Base-by-base conservation (phyloP, 2,888 invertebrate genomes). In the Therioaphis trifolii region DNA sequence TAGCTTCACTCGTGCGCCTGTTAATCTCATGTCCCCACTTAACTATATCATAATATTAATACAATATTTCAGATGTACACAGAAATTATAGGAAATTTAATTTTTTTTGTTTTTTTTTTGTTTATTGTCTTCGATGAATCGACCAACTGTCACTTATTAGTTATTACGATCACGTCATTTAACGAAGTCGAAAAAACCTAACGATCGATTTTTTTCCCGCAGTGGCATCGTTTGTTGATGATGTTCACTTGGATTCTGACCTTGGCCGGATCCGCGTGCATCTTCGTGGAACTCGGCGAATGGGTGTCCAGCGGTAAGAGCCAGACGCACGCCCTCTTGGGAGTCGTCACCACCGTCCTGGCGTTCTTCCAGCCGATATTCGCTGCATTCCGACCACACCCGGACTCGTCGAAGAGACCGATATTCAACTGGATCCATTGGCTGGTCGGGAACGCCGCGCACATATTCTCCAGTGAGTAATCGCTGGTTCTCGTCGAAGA, bases 401-500 rank as follows among this genome's bases (percentile, higher is more conserved):
- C 96, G 0, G 94, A 94, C 74, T 93, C 95, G 14, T 92, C 93
- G 21, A 92, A 92, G 87, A 91, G 97, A 79, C 92, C 94, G 0
- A 89, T 95, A 84, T 97, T 97, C 90, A 98, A 97, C 90, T 97
- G 97, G 96, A 89, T 91, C 2, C 97, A 98, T 89, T 96, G 96
- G 95, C 89, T 95, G 76, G 91, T 93, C 66, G 98, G 98, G 66
- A 97, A 97, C 89, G 89, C 92, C 0, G 95, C 96, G 0, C 96
- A 96, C 87, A 95, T 96, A 86, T 90, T 96, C 86, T 95, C 93
- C 88, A 94, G 96, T 96, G 89, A 91, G 94, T 92, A n/a, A n/a
- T n/a, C n/a, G n/a, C n/a, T n/a, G n/a, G n/a, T n/a, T n/a, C n/a
- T n/a, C n/a, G n/a, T n/a, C n/a, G n/a, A n/a, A n/a, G n/a, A n/a